A percentile compares a stretch with the other conserved stretches of the same genome.
phyloP scores from a whole-genome alignment of 2,797 vertebrate genomes.

The Valencia hispanica region DNA sequence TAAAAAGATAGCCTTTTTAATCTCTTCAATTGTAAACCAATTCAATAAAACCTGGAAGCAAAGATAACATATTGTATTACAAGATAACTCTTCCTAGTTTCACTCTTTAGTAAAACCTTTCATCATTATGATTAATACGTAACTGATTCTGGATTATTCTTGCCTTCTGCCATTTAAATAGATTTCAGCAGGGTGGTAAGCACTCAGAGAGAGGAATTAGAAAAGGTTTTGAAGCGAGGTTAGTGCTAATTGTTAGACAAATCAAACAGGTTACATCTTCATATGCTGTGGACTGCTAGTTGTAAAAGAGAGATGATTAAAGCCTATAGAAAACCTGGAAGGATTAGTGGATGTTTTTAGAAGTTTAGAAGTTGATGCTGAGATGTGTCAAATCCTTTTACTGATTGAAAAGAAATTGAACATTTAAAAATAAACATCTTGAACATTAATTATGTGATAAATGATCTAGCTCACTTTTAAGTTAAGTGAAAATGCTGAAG shows the following conservation, averaged over 20 bases:
- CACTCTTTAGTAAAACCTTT: conserved; percentile 27
- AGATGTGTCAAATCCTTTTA: conserved; percentile 42
- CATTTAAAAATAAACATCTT: conserved; percentile 22
- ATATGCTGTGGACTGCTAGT: conserved; percentile 54
- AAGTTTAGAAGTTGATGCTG: conserved; percentile 33
- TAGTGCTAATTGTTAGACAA: conserved; percentile 63
- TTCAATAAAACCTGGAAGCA: neutral
- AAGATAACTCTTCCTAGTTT: conserved; percentile 8
- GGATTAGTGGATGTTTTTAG: conserved; percentile 29
- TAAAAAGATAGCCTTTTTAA: neutral
- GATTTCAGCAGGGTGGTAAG: conserved; percentile 18
- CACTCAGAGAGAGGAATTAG: conserved; percentile 3
- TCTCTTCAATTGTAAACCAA: neutral
- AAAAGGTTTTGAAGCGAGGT: conserved; percentile 50
- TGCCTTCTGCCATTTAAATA: conserved; percentile 43
- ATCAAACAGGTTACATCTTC: conserved; percentile 61
- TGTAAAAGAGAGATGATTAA: conserved; percentile 53
- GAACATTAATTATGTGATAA: conserved; percentile 6
- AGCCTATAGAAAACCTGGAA: conserved; percentile 20
- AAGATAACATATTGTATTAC: neutral
- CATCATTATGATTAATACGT: conserved; percentile 24
- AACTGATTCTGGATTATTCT: conserved; percentile 20
- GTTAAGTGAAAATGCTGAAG: conserved; percentile 11
- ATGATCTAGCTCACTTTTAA: conserved; percentile 17
- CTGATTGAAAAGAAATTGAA: neutral